Evolutionary conservation across 1,140 invertebrate genomes (phyloP), one percentile per base, ranked within the genome.

Genomic region (Drosophila paulistorum): DNA sequence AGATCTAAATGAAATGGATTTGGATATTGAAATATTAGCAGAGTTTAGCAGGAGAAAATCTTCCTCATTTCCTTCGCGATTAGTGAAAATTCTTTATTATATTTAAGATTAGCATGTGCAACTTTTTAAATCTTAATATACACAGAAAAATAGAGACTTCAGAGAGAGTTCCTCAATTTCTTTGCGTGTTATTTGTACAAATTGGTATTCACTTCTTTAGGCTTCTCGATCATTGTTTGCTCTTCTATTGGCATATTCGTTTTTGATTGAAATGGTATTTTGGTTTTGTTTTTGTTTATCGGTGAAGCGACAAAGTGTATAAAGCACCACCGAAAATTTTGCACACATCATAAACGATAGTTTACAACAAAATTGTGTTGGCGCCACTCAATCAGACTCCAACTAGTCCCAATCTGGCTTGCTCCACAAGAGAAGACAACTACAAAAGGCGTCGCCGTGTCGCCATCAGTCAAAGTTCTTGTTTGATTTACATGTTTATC

Each of bases 401-500:
- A 59, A 42, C 45, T 68, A 45, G 57, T 4, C 7, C 9, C 45
- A 2, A n/a, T 45, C 6, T 14, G 6, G 7, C 45, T 55, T 51
- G 35, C 9, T 23, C 57, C 66, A 68, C 51, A 48, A 39, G 30
- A 30, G 30, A 30, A 66, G 68, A 67, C 23, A 64, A 58, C 65
- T 68, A 71, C 54, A 65, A 67, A 67, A 74, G 81, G 81, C 82
- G 82, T 68, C 79, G 71, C 60, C 57, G 74, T 82, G 82, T 87
- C 82, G 79, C 84, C 83, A 80, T 87, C 84, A 89, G 83, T 87
- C 83, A 86, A 79, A 86, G 83, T 87, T 87, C 79, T 87, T 89
- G 73, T 86, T 87, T 89, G 79, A 87, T 87, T 87, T 87, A 83
- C 83, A 83, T 87, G 83, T 80, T 79, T 86, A 87, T 86, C 71